Conservation (phyloP, 1,140 invertebrate genomes). For the Leptopilina boulardi region DNA sequence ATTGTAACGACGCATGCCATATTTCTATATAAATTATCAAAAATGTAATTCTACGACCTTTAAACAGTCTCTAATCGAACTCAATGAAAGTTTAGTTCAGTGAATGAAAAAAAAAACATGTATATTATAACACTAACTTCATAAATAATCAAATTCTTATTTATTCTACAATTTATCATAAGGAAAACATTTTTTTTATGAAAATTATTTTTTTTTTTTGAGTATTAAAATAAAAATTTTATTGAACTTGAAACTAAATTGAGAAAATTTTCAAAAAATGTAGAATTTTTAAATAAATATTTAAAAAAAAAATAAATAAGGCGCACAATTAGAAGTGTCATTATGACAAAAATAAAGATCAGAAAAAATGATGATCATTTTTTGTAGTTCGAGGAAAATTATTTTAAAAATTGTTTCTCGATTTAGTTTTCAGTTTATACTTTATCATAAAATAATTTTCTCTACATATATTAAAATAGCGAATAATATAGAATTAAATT, state of each 20-base stretch:
- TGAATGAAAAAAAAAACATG: background rate
- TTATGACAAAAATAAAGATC: conserved; percentile 5
- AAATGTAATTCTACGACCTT: conserved; percentile 26
- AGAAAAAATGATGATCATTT: background rate
- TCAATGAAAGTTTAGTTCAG: conserved; percentile 8
- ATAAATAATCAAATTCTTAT: conserved; percentile 1
- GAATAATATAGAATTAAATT: too few relatives aligned
- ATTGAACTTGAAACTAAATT: background rate
- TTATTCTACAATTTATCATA: too few relatives aligned
- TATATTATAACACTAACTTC: background rate
- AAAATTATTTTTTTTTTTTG: too few relatives aligned
- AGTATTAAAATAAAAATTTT: background rate
- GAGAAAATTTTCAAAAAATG: background rate
- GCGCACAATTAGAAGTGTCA: conserved; percentile 26
- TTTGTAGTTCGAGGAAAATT: background rate
- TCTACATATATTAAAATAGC: too few relatives aligned
- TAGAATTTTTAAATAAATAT: background rate
- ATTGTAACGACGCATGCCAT: conserved; percentile 21
- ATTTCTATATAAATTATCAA: conserved; percentile 21
- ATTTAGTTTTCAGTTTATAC: background rate
- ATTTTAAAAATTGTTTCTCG: background rate
- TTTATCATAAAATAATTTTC: too few relatives aligned
- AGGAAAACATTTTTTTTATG: too few relatives aligned
- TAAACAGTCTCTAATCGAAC: conserved; percentile 24
- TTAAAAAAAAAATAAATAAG: background rate